Conservation (phyloP, 2,113 vertebrate species). For the Perca flavescens region DNA sequence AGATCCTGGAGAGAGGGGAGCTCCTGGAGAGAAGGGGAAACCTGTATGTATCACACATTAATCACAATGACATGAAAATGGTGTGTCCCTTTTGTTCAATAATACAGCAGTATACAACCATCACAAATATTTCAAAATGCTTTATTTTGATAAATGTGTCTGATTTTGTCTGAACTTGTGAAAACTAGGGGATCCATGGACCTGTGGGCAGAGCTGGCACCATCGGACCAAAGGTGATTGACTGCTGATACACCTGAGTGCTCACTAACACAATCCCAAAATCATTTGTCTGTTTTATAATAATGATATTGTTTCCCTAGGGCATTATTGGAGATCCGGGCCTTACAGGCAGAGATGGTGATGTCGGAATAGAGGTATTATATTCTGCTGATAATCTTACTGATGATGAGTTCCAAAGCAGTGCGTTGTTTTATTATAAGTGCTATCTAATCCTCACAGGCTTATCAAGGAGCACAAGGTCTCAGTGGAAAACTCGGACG, state of each 20-base stretch:
- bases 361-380: conserved; percentile 84
- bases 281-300: conserved; percentile 1
- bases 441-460: conserved; percentile 66
- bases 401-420: background rate
- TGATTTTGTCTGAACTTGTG: conserved; percentile 30
- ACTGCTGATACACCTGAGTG: background rate
- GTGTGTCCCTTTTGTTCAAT: background rate
- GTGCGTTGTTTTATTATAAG: background rate
- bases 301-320: conserved; percentile 60
- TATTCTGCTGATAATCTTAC: background rate
- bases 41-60: conserved; percentile 78
- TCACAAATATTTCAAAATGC: background rate
- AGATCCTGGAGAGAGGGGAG: conserved; percentile 84
- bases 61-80: too few relatives aligned
- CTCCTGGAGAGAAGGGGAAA: conserved; percentile 81
- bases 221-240: conserved; percentile 78
- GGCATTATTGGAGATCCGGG: conserved; percentile 87
- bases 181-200: conserved; percentile 81
- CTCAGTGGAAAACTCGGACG: conserved; percentile 74
- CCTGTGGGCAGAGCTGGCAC: conserved; percentile 75
- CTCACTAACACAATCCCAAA: background rate
- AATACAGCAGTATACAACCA: background rate
- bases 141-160: background rate
- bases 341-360: conserved; percentile 83
- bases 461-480: conserved; percentile 87